Base-by-base conservation (phyloP, 2,888 invertebrate genomes). In the Tenthredo amoena region DNA sequence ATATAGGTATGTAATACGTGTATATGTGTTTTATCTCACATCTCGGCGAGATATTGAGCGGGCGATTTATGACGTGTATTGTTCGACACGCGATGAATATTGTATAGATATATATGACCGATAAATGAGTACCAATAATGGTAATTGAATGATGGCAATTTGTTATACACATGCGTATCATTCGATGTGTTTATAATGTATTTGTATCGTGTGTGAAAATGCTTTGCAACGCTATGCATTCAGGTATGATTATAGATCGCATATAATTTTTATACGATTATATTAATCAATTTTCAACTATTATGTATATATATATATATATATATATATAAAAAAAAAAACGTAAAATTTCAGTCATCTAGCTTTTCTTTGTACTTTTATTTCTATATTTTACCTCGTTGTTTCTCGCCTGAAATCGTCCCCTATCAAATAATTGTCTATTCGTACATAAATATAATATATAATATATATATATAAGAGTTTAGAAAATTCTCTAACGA, bases 141-240 rank as follows among this genome's bases (percentile, higher is more conserved):
- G n/a, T 5, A n/a, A 55, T n/a, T n/a, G 55, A 55, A 55, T 62
- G 9, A 26, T 62, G 26, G 10, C 12, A 21, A 62, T 68, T 68
- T 34, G 31, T 34, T 47, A 5, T 26, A 12, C 12, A 68, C 21
- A 26, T 26, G 26, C 26, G 26, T 26, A 74, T 12, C 12, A 74
- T n/a, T 21, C 1, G 5, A 18, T 43, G 10, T 40, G 18, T 43
- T 3, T 40, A 9, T 5, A 43, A 74, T 74, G 21, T 43, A 21
- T 2, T 43, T 21, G 43, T 50, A 50, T 77, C 77, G 77, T 18
- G 77, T 55, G 34, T 34, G 77, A 77, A 77, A 77, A 77, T 77
- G 77, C 77, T 77, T 50, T 77, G 77, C 77, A 77, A 77, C 47
- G 31, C 18, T 68, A 34, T 68, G 34, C 15, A 15, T 68, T 26